A percentile compares a stretch with the other conserved stretches of the same genome.
Conservation (phyloP, 64 coral and sea anemone genomes). For the Montipora sp. region DNA sequence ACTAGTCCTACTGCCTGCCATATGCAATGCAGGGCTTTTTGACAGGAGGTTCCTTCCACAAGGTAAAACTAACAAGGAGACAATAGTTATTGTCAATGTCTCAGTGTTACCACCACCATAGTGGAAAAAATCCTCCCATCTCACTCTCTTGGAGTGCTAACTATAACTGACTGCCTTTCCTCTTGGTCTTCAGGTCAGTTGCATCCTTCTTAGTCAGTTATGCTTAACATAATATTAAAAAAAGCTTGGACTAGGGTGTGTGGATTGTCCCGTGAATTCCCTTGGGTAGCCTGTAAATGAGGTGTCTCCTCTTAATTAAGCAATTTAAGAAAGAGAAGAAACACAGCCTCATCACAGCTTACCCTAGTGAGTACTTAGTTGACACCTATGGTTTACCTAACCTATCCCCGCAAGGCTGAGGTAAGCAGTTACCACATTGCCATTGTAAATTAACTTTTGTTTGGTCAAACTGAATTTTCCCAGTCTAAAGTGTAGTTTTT, state of each 20-base stretch:
- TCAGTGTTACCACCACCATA: not conserved
- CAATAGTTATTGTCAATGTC: too few relatives aligned
- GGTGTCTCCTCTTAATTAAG: not conserved
- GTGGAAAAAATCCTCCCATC: not conserved
- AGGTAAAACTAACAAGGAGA: too few relatives aligned
- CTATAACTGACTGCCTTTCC: not conserved
- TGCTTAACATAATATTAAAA: not conserved
- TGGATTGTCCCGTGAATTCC: slow-evolving; percentile 12
- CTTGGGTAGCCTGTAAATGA: not conserved
- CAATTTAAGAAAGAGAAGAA: too few relatives aligned
- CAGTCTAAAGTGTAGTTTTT: too few relatives aligned
- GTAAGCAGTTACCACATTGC: too few relatives aligned
- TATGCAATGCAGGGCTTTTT: not conserved
- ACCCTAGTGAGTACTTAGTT: not conserved
- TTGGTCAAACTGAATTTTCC: too few relatives aligned
- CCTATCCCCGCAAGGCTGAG: too few relatives aligned
- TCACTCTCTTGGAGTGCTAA: not conserved
- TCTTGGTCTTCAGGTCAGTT: not conserved
- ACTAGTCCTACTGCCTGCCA: not conserved
- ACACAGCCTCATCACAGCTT: not conserved
- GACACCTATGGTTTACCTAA: not conserved
- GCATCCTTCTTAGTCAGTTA: not conserved
- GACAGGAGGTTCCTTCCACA: not conserved
- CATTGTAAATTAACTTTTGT: too few relatives aligned
- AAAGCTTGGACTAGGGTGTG: not conserved